A percentile compares a stretch with the other conserved stretches of the same genome.
Conservation (phyloP, 2,888 invertebrate genomes). For the Cosmia trapezina region DNA sequence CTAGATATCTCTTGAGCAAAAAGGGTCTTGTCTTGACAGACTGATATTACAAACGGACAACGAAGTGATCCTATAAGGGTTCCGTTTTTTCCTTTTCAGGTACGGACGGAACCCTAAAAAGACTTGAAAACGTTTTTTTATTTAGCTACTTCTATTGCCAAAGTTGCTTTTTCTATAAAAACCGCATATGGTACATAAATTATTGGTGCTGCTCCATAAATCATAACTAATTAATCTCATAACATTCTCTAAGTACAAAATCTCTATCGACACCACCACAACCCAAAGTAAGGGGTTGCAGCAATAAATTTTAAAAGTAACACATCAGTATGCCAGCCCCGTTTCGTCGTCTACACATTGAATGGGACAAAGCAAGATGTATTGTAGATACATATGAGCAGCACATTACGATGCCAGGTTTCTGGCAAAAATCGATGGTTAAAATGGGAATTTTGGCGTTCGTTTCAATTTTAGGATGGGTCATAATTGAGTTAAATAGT, state of each 20-base stretch:
- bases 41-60: too few relatives aligned
- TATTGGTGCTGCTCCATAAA: too few relatives aligned
- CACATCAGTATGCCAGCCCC: slow-evolving; percentile 87
- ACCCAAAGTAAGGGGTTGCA: slow-evolving; percentile 70
- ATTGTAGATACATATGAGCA: slow-evolving; percentile 79
- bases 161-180: not conserved
- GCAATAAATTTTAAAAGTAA: slow-evolving; percentile 88
- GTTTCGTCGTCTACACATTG: slow-evolving; percentile 81
- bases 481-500: not conserved
- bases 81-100: too few relatives aligned
- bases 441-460: slow-evolving; percentile 47
- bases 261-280: slow-evolving; percentile 61
- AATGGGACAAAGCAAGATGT: slow-evolving; percentile 88
- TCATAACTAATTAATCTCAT: not conserved
- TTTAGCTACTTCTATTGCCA: too few relatives aligned
- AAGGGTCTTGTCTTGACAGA: too few relatives aligned
- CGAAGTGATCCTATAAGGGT: too few relatives aligned
- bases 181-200: not conserved
- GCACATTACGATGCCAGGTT: slow-evolving; percentile 69
- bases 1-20: too few relatives aligned
- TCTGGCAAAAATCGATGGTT: slow-evolving; percentile 66
- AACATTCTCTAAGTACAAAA: slow-evolving; percentile 1
- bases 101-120: too few relatives aligned
- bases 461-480: not conserved
- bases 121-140: too few relatives aligned